Conservation (phyloP, 2,797 vertebrate genomes). For the Dendrocincla tyrannina region DNA sequence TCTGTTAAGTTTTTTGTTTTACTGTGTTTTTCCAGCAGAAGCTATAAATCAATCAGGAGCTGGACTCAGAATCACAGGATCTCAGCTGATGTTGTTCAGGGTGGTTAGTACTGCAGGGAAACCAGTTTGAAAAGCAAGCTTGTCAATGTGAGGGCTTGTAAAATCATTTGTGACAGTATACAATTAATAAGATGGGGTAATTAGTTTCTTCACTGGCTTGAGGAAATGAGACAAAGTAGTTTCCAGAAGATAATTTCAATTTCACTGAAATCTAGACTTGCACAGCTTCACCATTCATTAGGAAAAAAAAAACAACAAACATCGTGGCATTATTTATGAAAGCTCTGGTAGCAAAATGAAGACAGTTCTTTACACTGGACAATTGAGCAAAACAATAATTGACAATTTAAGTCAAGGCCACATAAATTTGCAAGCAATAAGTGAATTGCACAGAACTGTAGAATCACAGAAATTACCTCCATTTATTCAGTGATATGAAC, state of each 20-base stretch:
- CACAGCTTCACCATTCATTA: neutral
- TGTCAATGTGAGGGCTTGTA: neutral
- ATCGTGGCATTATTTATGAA: neutral
- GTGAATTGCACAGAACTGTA: neutral
- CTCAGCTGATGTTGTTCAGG: neutral
- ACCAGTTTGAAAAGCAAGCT: neutral
- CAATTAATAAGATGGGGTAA: neutral
- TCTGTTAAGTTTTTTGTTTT: neutral
- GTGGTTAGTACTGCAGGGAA: neutral
- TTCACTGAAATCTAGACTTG: neutral
- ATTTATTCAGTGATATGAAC: neutral
- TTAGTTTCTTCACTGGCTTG: neutral
- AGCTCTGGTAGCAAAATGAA: neutral
- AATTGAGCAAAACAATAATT: neutral
- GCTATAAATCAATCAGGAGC: neutral
- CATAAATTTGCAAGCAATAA: neutral
- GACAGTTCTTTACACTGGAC: neutral
- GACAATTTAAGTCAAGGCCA: neutral
- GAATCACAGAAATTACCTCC: neutral
- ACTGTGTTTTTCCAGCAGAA: neutral
- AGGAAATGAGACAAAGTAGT: neutral
- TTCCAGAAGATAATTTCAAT: constrained; percentile 8
- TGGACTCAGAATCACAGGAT: neutral
- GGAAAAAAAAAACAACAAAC: neutral
- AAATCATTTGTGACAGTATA: neutral